Conservation (phyloP, 35 echinoderm and acorn worm species). For the Diadema setosum region DNA sequence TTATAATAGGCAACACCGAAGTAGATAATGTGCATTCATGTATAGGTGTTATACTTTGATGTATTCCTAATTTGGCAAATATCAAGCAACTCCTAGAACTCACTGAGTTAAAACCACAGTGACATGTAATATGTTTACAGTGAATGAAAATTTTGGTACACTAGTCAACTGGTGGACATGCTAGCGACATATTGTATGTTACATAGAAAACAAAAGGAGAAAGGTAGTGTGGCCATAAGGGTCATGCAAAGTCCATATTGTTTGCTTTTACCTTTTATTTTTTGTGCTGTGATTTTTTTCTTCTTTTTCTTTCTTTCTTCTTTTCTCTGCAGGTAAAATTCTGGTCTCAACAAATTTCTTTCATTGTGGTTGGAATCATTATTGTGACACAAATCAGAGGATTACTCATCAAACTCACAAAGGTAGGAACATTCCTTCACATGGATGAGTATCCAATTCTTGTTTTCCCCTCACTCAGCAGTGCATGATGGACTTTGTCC, state of each 20-base stretch:
- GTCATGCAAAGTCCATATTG: neutral
- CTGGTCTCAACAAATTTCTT: conserved; percentile 99
- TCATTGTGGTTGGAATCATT: conserved; percentile 94
- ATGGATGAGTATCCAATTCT: too few species aligned
- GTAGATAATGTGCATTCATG: too few species aligned
- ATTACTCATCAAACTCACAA: conserved; percentile 94
- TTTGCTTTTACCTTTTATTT: neutral
- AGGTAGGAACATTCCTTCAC: conserved; percentile 79
- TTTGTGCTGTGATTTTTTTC: neutral
- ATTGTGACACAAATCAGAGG: conserved; percentile 96
- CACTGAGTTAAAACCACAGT: too few species aligned
- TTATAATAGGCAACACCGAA: too few species aligned
- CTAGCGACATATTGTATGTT: too few species aligned
- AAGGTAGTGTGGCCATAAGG: neutral
- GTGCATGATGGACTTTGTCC: neutral
- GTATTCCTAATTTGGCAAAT: too few species aligned
- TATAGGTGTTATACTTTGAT: too few species aligned
- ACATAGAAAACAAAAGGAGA: neutral
- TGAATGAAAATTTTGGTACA: too few species aligned
- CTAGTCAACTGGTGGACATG: too few species aligned
- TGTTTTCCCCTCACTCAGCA: too few species aligned
- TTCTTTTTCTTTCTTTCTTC: neutral
- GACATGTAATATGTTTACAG: too few species aligned
- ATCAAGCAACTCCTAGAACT: too few species aligned
- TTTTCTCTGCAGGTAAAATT: conserved; percentile 68